Evolutionary conservation across 2,113 vertebrate species (phyloP).

Genomic region (Gobius niger): DNA sequence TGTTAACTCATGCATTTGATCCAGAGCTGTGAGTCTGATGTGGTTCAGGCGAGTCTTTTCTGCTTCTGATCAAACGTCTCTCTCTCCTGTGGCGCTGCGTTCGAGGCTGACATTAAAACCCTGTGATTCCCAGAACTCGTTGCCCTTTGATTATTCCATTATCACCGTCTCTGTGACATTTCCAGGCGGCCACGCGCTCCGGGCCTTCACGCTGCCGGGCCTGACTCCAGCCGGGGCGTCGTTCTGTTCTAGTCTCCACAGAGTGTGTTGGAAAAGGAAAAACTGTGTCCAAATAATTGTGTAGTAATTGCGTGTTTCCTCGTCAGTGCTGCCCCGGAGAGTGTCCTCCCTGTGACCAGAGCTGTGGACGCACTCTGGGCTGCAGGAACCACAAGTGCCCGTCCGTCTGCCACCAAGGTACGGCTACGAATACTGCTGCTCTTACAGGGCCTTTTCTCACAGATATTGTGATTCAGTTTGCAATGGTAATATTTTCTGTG

Average conservation of each 20-base stretch:
- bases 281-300: too few relatives aligned
- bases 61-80: not conserved
- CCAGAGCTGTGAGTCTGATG: too few relatives aligned
- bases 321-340: conserved; percentile 92
- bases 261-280: too few relatives aligned
- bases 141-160: conserved; percentile 9
- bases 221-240: too few relatives aligned
- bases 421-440: not conserved
- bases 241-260: too few relatives aligned
- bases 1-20: too few relatives aligned
- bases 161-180: conserved; percentile 5
- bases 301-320: conserved; percentile 3
- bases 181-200: not conserved
- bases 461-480: too few relatives aligned
- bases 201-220: too few relatives aligned
- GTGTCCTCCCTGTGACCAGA: conserved; percentile 93
- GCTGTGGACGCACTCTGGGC: conserved; percentile 85
- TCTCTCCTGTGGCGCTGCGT: not conserved
- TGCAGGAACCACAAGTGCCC: conserved; percentile 98
- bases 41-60: too few relatives aligned
- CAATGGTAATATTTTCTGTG: too few relatives aligned
- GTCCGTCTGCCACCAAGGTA: conserved; percentile 95
- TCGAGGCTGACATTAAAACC: not conserved
- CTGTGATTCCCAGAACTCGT: conserved; percentile 5
- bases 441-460: too few relatives aligned